Conservation (phyloP, 2,113 vertebrate species). For the Myrmecobius fasciatus region DNA sequence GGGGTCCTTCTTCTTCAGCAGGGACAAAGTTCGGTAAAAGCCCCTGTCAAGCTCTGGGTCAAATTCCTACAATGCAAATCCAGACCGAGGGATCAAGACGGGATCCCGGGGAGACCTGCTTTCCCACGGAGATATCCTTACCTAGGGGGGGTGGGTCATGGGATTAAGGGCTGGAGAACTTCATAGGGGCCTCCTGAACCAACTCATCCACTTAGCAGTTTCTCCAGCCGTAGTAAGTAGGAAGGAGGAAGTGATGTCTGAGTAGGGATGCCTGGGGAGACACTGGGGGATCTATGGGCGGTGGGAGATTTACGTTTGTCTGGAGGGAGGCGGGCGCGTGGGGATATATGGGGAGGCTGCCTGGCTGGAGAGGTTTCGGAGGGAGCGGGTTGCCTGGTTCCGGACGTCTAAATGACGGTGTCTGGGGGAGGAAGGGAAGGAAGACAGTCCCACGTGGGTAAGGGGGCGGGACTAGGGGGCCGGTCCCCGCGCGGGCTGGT, state of each 20-base stretch:
- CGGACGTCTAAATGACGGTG: not conserved
- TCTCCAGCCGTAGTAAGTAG: not conserved
- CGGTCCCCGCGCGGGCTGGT: not conserved
- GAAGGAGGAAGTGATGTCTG: not conserved
- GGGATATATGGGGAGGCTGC: no score
- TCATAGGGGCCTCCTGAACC: not conserved
- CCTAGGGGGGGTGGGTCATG: no score
- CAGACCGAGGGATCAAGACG: not conserved
- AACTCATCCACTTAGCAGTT: not conserved
- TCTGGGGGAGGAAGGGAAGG: fast-evolving
- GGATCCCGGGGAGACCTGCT: not conserved
- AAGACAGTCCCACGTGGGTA: no score
- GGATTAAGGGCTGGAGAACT: not conserved
- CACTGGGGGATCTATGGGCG: no score
- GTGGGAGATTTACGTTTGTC: no score
- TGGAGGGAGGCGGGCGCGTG: not conserved
- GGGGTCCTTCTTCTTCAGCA: conserved; percentile 93
- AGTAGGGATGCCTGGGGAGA: not conserved
- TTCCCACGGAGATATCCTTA: not conserved
- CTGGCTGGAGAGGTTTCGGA: not conserved
- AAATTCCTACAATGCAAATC: conserved; percentile 83
- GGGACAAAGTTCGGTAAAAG: conserved; percentile 91
- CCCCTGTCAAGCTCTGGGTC: conserved; percentile 88
- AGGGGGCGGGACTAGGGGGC: not conserved
- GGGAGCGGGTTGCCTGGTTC: not conserved